phyloP scores from a whole-genome alignment of 2,888 invertebrate genomes.

The Eremobia ochroleuca region DNA sequence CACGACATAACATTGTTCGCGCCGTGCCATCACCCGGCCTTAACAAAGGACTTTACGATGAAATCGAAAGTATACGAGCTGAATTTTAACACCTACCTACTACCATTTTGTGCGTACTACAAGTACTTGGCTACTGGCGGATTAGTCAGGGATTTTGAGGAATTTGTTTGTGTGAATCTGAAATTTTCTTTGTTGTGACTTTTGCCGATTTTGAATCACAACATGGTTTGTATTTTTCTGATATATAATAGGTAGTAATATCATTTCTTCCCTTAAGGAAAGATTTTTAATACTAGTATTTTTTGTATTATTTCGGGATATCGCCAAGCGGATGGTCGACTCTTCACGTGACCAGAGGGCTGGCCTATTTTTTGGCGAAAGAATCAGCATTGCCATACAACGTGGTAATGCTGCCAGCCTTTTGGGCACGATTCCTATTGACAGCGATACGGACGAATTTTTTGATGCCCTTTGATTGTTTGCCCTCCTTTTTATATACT shows the following conservation, averaged over 20 bases:
- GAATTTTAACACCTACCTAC: constrained; percentile 82
- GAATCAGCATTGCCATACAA: too few species aligned
- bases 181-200: constrained; percentile 28
- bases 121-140: constrained; percentile 27
- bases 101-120: constrained; percentile 66
- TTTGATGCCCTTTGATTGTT: too few species aligned
- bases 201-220: background rate
- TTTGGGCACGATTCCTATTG: too few species aligned
- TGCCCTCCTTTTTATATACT: too few species aligned
- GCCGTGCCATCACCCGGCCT: constrained; percentile 77
- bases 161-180: constrained; percentile 21
- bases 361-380: too few species aligned
- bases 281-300: too few species aligned
- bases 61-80: constrained; percentile 81
- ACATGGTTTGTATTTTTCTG: background rate
- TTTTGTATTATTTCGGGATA: too few species aligned
- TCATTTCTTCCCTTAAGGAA: background rate
- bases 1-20: constrained; percentile 62
- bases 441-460: too few species aligned
- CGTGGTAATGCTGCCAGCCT: too few species aligned
- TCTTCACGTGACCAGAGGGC: too few species aligned
- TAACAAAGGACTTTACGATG: constrained; percentile 82
- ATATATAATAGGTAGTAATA: background rate
- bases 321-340: too few species aligned
- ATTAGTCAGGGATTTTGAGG: constrained; percentile 60